phyloP scores from a whole-genome alignment of 37 sponge, comb jelly and placozoan species.

The Chondrosia reniformis region DNA sequence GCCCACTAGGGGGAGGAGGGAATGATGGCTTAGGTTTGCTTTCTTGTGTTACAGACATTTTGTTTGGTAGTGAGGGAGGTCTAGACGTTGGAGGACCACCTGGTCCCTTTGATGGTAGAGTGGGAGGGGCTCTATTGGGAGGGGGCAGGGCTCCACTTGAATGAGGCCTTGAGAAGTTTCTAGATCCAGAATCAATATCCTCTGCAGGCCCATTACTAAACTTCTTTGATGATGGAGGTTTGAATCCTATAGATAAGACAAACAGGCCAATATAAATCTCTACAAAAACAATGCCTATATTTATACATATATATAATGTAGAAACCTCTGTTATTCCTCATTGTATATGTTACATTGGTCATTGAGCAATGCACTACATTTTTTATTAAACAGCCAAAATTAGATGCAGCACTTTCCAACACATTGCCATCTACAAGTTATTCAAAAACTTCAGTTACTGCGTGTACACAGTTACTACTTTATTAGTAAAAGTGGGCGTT shows the following conservation, averaged over 20 bases:
- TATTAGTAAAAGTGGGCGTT: too few relatives aligned
- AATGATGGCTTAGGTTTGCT: too few relatives aligned
- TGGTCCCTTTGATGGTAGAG: background rate
- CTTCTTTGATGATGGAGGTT: background rate
- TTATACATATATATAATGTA: background rate
- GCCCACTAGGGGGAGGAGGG: too few relatives aligned
- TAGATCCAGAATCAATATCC: background rate
- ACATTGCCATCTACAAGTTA: too few relatives aligned
- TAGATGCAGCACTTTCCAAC: too few relatives aligned
- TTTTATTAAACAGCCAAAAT: too few relatives aligned
- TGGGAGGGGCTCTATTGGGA: slow-evolving; percentile 6
- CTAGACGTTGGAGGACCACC: background rate
- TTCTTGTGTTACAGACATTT: too few relatives aligned
- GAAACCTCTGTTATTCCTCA: too few relatives aligned
- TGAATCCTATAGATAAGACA: background rate
- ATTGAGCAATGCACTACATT: too few relatives aligned
- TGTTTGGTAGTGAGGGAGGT: background rate
- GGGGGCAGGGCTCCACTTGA: slow-evolving; percentile 4
- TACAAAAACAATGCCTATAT: background rate
- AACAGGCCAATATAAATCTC: background rate
- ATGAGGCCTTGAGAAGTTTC: background rate
- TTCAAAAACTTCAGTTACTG: too few relatives aligned
- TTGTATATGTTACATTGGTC: too few relatives aligned
- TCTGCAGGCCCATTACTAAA: background rate
- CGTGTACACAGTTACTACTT: too few relatives aligned